Conservation (phyloP, 2,113 vertebrate genomes). For the Colossoma macropomum region DNA sequence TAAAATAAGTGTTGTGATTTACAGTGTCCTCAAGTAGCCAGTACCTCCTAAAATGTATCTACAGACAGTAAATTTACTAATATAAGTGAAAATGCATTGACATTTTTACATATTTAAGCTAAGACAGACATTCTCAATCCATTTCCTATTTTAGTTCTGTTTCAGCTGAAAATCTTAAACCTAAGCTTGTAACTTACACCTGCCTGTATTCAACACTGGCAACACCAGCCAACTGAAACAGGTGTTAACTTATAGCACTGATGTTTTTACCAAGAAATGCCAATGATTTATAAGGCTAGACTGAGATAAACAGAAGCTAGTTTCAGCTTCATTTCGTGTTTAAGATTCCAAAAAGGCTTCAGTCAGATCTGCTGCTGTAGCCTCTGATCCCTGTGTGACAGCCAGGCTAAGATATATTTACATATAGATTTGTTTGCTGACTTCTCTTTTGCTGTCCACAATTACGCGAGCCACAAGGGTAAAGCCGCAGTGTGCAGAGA, state of each 20-base stretch:
- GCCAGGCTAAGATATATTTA: conserved; percentile 28
- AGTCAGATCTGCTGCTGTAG: background rate
- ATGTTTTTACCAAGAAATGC: background rate
- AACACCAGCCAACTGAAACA: background rate
- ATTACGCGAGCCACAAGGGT: background rate
- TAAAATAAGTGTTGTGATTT: too few relatives aligned
- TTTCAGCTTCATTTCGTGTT: background rate
- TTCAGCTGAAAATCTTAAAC: background rate
- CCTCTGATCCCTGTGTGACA: background rate
- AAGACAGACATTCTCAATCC: background rate
- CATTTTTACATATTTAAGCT: too few relatives aligned
- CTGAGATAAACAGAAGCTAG: background rate
- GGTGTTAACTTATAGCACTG: background rate
- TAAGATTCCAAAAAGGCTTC: background rate
- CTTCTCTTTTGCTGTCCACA: conserved; percentile 21
- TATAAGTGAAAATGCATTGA: too few relatives aligned
- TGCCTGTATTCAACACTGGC: background rate
- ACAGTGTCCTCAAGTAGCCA: too few relatives aligned
- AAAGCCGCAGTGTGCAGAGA: background rate
- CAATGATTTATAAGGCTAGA: background rate
- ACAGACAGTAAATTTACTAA: too few relatives aligned
- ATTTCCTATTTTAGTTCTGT: background rate
- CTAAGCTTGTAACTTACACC: too few relatives aligned
- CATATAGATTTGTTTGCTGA: conserved; percentile 30
- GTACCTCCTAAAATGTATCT: too few relatives aligned